Conservation (phyloP, 1,140 invertebrate genomes). For the Papilio glaucus region DNA sequence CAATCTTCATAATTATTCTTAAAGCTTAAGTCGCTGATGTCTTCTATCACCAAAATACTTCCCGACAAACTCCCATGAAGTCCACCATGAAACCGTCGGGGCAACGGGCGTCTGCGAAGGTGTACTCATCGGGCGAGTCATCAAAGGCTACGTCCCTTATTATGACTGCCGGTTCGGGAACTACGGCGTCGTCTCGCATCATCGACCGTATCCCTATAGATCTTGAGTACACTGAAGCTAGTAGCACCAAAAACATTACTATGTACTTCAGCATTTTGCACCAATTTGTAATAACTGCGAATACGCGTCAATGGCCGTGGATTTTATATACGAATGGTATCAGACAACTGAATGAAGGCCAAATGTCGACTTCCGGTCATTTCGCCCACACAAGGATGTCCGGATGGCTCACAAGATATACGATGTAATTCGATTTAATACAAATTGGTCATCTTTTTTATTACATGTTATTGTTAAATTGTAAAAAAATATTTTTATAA, state of each 20-base stretch:
- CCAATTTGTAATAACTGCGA: slow-evolving; percentile 9
- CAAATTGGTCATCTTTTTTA: slow-evolving; percentile 13
- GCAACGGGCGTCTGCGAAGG: slow-evolving; percentile 41
- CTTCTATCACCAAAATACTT: slow-evolving; percentile 66
- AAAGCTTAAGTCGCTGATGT: slow-evolving; percentile 3
- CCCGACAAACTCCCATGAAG: slow-evolving; percentile 56
- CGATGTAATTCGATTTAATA: not conserved
- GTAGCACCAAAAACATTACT: slow-evolving; percentile 25
- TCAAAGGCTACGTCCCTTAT: slow-evolving; percentile 52
- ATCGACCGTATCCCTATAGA: slow-evolving; percentile 38
- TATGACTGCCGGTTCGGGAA: slow-evolving; percentile 47
- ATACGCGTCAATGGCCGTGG: slow-evolving; percentile 6
- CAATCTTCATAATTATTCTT: not conserved
- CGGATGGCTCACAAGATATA: slow-evolving; percentile 34
- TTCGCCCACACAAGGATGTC: slow-evolving; percentile 36
- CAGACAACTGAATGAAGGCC: slow-evolving; percentile 40
- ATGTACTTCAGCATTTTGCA: slow-evolving; percentile 47
- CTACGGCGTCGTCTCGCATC: slow-evolving; percentile 41
- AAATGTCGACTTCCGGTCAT: slow-evolving; percentile 41
- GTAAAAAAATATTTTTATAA: too few species aligned
- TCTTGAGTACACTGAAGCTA: slow-evolving; percentile 34
- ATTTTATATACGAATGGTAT: slow-evolving; percentile 32
- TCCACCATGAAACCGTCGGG: slow-evolving; percentile 59
- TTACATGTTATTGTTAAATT: not conserved
- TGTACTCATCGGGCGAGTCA: slow-evolving; percentile 54